phyloP scores from a whole-genome alignment of 2,797 vertebrate species.

The Dendrocincla tyrannina region DNA sequence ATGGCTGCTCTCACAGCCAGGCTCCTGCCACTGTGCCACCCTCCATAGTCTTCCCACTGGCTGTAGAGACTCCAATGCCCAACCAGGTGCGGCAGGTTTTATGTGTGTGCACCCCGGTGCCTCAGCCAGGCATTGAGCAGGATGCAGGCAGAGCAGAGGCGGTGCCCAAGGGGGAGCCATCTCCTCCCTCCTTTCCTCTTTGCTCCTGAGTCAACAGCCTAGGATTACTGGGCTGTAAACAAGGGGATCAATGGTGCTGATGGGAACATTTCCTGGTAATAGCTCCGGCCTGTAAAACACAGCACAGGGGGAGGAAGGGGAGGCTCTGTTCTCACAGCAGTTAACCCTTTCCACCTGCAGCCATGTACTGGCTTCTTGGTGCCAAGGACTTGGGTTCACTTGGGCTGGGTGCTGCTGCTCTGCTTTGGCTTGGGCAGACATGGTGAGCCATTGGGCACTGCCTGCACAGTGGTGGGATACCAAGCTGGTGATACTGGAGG shows the following conservation, averaged over 20 bases:
- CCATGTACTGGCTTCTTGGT: accelerated
- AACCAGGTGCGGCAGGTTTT: neutral
- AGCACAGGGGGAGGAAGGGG: conserved; percentile 31
- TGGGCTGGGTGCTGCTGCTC: neutral
- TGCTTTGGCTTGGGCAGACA: neutral
- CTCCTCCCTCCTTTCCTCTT: neutral
- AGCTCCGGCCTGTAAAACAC: conserved; percentile 60
- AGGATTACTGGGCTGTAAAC: conserved; percentile 64
- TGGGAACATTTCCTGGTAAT: conserved; percentile 69
- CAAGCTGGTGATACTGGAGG: neutral
- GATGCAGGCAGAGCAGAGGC: neutral
- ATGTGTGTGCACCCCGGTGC: accelerated
- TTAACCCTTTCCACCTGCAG: conserved; percentile 38
- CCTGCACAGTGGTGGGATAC: neutral
- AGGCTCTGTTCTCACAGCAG: neutral
- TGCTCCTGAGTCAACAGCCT: conserved; percentile 38
- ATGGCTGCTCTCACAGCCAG: neutral
- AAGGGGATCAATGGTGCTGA: conserved; percentile 69
- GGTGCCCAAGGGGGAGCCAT: neutral
- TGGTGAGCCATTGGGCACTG: accelerated
- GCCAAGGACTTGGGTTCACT: accelerated
- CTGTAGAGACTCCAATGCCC: accelerated
- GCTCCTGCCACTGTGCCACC: neutral
- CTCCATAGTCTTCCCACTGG: neutral
- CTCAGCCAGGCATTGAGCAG: accelerated